Evolutionary conservation across 2,888 invertebrate genomes (phyloP).

Genomic region (Drosophila maculinotata): DNA sequence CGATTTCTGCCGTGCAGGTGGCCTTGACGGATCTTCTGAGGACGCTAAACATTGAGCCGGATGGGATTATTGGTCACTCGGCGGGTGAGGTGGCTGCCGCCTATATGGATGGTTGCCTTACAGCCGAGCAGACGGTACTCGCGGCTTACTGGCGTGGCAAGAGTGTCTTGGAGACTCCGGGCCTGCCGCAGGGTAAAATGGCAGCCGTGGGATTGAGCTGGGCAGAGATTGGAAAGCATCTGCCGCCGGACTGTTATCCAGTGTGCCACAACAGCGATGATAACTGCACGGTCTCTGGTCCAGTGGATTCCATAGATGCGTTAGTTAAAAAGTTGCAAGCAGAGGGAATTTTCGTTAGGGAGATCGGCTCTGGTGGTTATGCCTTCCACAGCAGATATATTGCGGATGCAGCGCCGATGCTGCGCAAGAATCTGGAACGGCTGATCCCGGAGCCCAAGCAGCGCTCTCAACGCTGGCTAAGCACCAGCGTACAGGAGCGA

Average conservation of each 20-base stretch:
- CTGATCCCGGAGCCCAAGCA: constrained; percentile 92
- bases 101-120: constrained; percentile 97
- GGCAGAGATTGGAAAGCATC: constrained; percentile 90
- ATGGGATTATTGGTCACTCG: constrained; percentile 98
- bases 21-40: constrained; percentile 95
- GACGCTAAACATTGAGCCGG: constrained; percentile 91
- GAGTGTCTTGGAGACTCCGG: constrained; percentile 90
- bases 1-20: constrained; percentile 98
- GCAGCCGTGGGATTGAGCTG: constrained; percentile 96
- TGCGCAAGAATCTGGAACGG: constrained; percentile 91
- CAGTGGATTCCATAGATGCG: constrained; percentile 88
- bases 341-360: constrained; percentile 92
- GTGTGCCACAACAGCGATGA: constrained; percentile 98
- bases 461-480: constrained; percentile 94
- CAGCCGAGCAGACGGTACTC: constrained; percentile 96
- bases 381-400: constrained; percentile 98
- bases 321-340: constrained; percentile 89
- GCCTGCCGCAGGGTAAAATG: constrained; percentile 92
- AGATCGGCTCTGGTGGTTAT: constrained; percentile 93
- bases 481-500: constrained; percentile 94
- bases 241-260: constrained; percentile 92
- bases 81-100: constrained; percentile 91
- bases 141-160: constrained; percentile 97
- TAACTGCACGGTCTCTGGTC: constrained; percentile 97
- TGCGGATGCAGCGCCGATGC: constrained; percentile 92